phyloP scores from a whole-genome alignment of 2,797 vertebrate species.

The Peromyscus aztecus region DNA sequence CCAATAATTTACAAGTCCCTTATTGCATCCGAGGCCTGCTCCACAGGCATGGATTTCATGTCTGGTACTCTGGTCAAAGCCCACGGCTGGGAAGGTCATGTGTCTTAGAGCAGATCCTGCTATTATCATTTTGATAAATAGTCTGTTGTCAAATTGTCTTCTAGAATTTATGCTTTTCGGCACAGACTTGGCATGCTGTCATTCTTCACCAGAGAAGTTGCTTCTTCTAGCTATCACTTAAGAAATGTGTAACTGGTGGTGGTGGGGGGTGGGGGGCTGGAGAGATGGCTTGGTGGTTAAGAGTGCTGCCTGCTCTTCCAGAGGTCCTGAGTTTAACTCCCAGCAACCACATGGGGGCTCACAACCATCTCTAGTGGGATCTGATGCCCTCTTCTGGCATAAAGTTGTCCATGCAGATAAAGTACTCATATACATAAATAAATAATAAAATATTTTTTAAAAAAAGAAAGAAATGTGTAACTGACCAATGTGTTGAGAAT shows the following conservation, averaged over 20 bases:
- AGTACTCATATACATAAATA: no score
- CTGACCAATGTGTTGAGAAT: neutral
- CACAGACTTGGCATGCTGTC: neutral
- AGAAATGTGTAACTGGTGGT: neutral
- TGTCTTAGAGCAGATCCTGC: accelerated
- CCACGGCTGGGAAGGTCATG: neutral
- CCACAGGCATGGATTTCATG: neutral
- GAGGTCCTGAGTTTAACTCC: no score
- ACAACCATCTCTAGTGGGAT: no score
- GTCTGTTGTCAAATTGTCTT: neutral
- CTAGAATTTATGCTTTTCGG: neutral
- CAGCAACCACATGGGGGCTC: no score
- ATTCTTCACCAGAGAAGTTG: neutral
- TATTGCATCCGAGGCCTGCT: neutral
- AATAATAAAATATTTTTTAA: no score
- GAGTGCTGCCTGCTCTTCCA: no score
- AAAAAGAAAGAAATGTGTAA: no score
- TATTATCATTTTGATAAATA: neutral
- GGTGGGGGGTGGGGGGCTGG: no score
- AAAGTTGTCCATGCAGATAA: no score
- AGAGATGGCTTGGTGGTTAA: no score
- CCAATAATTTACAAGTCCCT: neutral
- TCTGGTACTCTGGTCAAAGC: neutral
- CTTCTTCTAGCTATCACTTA: neutral
- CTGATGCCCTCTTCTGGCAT: no score